Base-by-base conservation (phyloP, 2,113 vertebrate genomes). In the Thermophis baileyi region DNA sequence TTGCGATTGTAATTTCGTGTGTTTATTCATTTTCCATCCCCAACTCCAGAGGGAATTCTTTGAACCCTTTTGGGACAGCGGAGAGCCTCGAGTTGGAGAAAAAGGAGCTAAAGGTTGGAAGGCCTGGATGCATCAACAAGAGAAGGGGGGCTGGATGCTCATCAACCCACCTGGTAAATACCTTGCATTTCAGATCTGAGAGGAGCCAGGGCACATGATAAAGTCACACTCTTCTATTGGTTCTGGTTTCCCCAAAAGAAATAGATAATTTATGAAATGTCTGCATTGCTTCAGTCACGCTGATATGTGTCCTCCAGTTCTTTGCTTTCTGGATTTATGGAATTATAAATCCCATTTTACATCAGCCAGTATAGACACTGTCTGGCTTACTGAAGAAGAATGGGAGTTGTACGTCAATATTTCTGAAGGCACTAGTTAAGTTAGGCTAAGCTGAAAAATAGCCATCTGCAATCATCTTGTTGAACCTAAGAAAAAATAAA, bases 61-160 rank as follows among this genome's bases (percentile, higher is more conserved):
- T 94, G 99, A 99, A 96, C 98, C 99, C 0, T 99, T 99, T 88
- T 99, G 99, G 99, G 99, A 99, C 96, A 99, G 99, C 0, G 99
- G 99, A 88, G 99, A 99, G 94, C 98, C 98, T 30, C 98, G 98
- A 50, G 97, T 99, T 46, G 99, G 99, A 89, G 99, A 99, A 97
- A 97, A 97, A 89, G 99, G 98, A 0, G 98, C 99, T 87, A 98
- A 98, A 90, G 99, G 99, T 85, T 99, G 99, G 99, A 98, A 97
- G 90, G 98, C 98, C 0, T 99, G 99, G 99, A 99, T 99, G 99
- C 98, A 97, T 85, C 99, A 99, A 96, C 99, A 99, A 96, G 99
- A 99, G 94, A 98, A 98, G 91, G 99, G 99, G n/a, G 99, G 99
- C 88, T 99, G 99, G 99, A 88, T 99, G 81, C 94, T 98, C 90